Base-by-base conservation (phyloP, 1,140 invertebrate genomes). In the Drosophila kikkawai region DNA sequence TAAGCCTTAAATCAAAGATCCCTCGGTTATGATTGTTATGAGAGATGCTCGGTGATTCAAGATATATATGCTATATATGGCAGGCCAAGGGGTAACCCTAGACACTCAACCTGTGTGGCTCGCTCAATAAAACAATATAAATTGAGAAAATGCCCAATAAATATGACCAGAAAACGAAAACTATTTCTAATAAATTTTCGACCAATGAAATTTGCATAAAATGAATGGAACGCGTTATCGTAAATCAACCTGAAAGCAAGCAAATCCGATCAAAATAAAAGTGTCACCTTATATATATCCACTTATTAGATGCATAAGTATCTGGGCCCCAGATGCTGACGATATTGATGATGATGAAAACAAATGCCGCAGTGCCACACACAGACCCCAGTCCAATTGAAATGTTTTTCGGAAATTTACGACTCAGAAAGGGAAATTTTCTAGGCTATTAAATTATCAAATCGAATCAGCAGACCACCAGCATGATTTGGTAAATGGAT, bases 161-260 rank as follows among this genome's bases (percentile, higher is more conserved):
- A 85, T 80, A 71, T 84, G 70, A 29, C 51, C 53, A 64, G 11
- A 59, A 59, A 69, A 42, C 53, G 59, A 60, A 69, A 76, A 57
- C 75, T 41, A 47, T 74, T 53, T 61, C 17, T 48, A 42, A 65
- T 56, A 78, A 57, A 77, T 53, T 73, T 45, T 61, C 42, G 13
- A 48, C 60, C 26, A 61, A 45, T 50, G 51, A 67, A 83, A 88
- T 90, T 90, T 85, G 81, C 85, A 90, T 90, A 90, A 90, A 79
- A 61, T 77, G 60, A 91, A 90, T 90, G 82, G 69, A 79, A 85
- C 75, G 61, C 79, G 85, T 82, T 90, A 85, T 90, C 86, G 83
- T 90, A 90, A 90, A 90, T 90, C 85, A 90, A 36, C 34, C 29
- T 12, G 56, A 58, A 41, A 44, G 32, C 26, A 44, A 61, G 71